A percentile compares a stretch with the other conserved stretches of the same genome.
Conservation (phyloP, 2,797 vertebrate genomes). For the Delichon dasypus region DNA sequence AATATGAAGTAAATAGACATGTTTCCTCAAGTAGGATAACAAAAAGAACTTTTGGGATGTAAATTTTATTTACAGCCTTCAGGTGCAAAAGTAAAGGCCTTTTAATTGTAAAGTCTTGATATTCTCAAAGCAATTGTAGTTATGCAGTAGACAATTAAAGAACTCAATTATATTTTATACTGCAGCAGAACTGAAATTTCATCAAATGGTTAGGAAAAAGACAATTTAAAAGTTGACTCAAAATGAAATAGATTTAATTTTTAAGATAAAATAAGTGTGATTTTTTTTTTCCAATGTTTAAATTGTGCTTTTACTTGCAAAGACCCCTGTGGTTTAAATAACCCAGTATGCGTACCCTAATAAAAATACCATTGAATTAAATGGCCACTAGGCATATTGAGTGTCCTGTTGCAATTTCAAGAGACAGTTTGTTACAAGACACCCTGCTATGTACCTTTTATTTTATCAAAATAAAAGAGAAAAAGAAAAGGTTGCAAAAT, state of each 20-base stretch:
- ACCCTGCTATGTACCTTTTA: slow-evolving; percentile 75
- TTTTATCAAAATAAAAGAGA: slow-evolving; percentile 71
- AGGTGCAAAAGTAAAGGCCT: not conserved
- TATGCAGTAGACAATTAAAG: not conserved
- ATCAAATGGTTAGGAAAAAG: slow-evolving; percentile 17
- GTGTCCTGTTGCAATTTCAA: slow-evolving; percentile 74
- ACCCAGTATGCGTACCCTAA: slow-evolving; percentile 70
- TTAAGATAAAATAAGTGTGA: slow-evolving; percentile 13
- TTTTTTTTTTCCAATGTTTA: slow-evolving; percentile 42
- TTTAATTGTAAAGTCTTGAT: not conserved
- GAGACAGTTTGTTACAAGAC: slow-evolving; percentile 75
- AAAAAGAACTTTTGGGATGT: not conserved
- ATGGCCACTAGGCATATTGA: slow-evolving; percentile 74
- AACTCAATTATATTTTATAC: slow-evolving; percentile 17
- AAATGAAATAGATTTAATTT: not conserved
- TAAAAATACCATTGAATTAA: slow-evolving; percentile 82
- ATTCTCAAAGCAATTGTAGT: not conserved
- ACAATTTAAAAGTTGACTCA: slow-evolving; percentile 1
- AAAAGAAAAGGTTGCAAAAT: slow-evolving; percentile 46
- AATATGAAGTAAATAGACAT: not conserved
- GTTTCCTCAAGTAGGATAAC: not conserved
- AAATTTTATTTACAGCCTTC: not conserved
- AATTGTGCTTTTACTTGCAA: slow-evolving; percentile 70
- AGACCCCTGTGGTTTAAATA: slow-evolving; percentile 79
- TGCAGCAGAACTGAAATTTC: slow-evolving; percentile 41